These are phyloP conservation scores for Trachemys scripta DNA, from an alignment of 2,113 vertebrate species.

Conservation along the genomic window DNA sequence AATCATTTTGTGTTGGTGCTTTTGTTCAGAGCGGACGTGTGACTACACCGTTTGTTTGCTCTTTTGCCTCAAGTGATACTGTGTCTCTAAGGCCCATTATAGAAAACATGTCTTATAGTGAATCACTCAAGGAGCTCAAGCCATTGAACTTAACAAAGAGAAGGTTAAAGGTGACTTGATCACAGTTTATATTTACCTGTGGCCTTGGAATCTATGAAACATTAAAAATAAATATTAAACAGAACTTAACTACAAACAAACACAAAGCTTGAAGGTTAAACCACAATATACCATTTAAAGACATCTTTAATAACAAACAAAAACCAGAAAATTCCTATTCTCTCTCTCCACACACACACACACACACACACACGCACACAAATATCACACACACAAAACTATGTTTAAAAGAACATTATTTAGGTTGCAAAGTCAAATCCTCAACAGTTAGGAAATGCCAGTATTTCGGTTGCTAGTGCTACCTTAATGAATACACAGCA, in stretches of 20 bases:
- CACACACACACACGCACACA: too few relatives aligned
- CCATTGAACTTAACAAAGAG: neutral
- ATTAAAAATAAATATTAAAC: neutral
- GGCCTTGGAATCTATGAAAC: neutral
- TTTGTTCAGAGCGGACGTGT: neutral
- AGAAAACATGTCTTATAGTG: neutral
- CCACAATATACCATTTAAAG: neutral
- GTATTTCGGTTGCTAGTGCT: neutral
- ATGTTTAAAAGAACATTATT: neutral
- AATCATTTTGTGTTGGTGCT: neutral
- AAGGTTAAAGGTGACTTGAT: neutral
- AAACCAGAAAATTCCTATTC: neutral
- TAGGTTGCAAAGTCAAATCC: neutral
- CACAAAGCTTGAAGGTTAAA: neutral
- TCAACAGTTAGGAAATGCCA: neutral
- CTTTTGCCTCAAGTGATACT: neutral
- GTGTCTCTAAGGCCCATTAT: neutral
- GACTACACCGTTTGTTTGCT: neutral
- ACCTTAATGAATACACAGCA: too few relatives aligned
- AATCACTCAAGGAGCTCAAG: neutral
- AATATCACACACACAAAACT: neutral
- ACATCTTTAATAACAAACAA: neutral
- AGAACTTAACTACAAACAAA: neutral
- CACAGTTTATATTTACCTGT: neutral
- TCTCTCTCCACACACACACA: too few relatives aligned